Conservation (phyloP, 2,113 vertebrate genomes). For the Cynocephalus volans region DNA sequence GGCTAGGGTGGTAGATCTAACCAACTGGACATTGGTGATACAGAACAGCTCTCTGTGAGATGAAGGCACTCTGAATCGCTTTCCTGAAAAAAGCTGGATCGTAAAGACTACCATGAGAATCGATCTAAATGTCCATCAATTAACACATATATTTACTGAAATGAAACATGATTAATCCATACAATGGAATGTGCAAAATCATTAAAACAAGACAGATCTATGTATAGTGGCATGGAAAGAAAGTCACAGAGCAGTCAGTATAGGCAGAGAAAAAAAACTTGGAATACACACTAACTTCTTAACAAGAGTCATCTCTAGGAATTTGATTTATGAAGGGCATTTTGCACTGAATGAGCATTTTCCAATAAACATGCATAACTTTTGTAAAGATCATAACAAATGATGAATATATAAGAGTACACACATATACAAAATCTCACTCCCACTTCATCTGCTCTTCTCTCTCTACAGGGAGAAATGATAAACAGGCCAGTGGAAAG, state of each 20-base stretch:
- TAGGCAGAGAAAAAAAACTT: not conserved
- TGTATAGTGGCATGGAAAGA: not conserved
- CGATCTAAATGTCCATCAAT: not conserved
- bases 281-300: not conserved
- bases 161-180: not conserved
- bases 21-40: not conserved
- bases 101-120: not conserved
- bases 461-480: not conserved
- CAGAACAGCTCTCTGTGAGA: not conserved
- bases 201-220: not conserved
- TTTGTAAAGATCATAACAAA: constrained; percentile 6
- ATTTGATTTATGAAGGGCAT: not conserved
- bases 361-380: not conserved
- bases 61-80: not conserved
- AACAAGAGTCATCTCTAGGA: not conserved
- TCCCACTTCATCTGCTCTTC: constrained; percentile 19
- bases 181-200: not conserved
- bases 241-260: not conserved
- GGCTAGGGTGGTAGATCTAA: not conserved
- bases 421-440: not conserved
- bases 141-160: constrained; percentile 27
- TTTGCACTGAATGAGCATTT: not conserved
- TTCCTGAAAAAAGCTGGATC: not conserved
- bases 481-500: not conserved
- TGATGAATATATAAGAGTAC: fast-evolving